A percentile compares a stretch with the other conserved stretches of the same genome.
These are phyloP conservation scores for Oostethus manadensis DNA, from an alignment of 2,113 vertebrate species.

Conservation along the genomic window DNA sequence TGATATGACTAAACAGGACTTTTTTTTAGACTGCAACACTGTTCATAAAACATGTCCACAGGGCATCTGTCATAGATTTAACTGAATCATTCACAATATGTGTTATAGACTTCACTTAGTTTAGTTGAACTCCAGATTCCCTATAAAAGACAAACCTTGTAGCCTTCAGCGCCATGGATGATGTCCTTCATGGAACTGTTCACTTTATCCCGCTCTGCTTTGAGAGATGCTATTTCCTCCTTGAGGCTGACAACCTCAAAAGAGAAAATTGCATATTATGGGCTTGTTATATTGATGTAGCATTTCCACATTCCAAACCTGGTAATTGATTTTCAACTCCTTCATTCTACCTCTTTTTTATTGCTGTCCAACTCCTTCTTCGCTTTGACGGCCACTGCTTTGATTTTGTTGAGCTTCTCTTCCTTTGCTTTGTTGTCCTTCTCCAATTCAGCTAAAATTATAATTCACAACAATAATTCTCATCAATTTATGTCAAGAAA, in stretches of 20 bases:
- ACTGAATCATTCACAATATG: not conserved
- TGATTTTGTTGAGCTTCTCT: constrained; percentile 89
- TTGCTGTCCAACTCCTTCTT: constrained; percentile 88
- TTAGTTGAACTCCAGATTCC: not conserved
- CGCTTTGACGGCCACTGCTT: constrained; percentile 91
- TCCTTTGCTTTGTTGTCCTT: constrained; percentile 78
- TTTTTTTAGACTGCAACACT: not conserved
- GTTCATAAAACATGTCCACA: too few relatives aligned
- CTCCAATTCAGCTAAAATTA: constrained; percentile 55
- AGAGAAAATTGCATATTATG: not conserved
- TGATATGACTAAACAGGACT: not conserved
- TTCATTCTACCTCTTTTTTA: constrained; percentile 82
- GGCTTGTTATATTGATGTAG: not conserved
- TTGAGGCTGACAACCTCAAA: constrained; percentile 73
- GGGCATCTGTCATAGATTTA: not conserved
- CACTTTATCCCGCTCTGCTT: constrained; percentile 77
- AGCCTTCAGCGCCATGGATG: constrained; percentile 89
- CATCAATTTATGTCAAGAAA: not conserved
- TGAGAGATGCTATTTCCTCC: constrained; percentile 78
- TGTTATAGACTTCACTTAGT: not conserved
- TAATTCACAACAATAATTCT: constrained; percentile 1
- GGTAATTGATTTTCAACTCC: not conserved
- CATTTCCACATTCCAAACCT: not conserved
- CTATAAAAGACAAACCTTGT: constrained; percentile 77
- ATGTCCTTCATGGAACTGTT: constrained; percentile 86